These are phyloP conservation scores for Petrosia ficiformis DNA, from an alignment of 37 sponge, comb jelly and placozoan genomes.

Conservation along the genomic window DNA sequence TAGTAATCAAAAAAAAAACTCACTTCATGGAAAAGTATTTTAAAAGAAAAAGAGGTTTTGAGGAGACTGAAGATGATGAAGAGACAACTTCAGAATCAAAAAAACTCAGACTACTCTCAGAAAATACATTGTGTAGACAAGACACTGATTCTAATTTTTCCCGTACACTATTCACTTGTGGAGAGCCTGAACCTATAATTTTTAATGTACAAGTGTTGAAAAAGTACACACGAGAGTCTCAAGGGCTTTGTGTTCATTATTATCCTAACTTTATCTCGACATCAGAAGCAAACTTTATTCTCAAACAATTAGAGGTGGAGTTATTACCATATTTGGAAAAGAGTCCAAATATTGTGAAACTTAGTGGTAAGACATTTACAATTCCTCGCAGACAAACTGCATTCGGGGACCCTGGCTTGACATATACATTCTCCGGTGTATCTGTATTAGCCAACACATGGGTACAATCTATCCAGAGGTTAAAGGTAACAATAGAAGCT, in stretches of 20 bases:
- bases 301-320: slow-evolving; percentile 36
- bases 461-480: slow-evolving; percentile 25
- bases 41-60: too few relatives aligned
- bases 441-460: slow-evolving; percentile 50
- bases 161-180: too few relatives aligned
- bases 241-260: slow-evolving; percentile 45
- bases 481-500: slow-evolving; percentile 23
- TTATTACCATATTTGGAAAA: slow-evolving; percentile 22
- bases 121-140: too few relatives aligned
- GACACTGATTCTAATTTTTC: too few relatives aligned
- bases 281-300: slow-evolving; percentile 14
- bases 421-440: slow-evolving; percentile 61
- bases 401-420: slow-evolving; percentile 61
- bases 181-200: neutral
- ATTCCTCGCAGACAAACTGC: slow-evolving; percentile 74
- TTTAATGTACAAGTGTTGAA: neutral
- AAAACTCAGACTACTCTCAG: too few relatives aligned
- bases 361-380: slow-evolving; percentile 30
- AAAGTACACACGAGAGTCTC: too few relatives aligned
- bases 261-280: slow-evolving; percentile 30
- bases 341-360: slow-evolving; percentile 31
- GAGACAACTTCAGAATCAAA: too few relatives aligned
- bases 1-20: too few relatives aligned
- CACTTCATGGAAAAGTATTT: too few relatives aligned
- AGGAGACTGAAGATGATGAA: too few relatives aligned